These are phyloP conservation scores for Cryptosula pallasiana DNA, from an alignment of 2,888 invertebrate genomes.

Conservation along the genomic window DNA sequence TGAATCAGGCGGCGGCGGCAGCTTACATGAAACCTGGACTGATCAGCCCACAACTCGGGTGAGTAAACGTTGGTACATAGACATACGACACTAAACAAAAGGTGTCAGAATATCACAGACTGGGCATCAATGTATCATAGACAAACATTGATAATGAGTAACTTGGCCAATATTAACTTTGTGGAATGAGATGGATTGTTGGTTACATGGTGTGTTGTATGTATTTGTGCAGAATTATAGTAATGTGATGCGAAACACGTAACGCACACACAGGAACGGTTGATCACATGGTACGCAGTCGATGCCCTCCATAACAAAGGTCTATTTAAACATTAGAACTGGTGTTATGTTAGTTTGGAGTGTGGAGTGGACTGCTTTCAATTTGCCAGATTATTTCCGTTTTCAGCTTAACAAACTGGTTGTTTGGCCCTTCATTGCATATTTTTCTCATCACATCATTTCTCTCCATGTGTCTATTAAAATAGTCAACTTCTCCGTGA, in stretches of 20 bases:
- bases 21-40: background rate
- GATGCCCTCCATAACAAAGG: background rate
- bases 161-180: background rate
- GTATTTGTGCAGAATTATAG: background rate
- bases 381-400: constrained; percentile 23
- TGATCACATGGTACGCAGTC: background rate
- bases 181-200: background rate
- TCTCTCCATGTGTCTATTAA: too few relatives aligned
- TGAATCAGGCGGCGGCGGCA: background rate
- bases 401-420: constrained; percentile 9
- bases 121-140: too few relatives aligned
- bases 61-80: background rate
- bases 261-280: background rate
- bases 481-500: too few relatives aligned
- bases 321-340: constrained; percentile 9
- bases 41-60: background rate
- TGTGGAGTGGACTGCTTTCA: constrained; percentile 21
- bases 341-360: constrained; percentile 22
- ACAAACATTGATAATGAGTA: background rate
- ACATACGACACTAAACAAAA: too few relatives aligned
- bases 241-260: background rate
- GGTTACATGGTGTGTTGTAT: background rate
- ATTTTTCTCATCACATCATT: too few relatives aligned
- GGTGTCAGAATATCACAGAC: too few relatives aligned
- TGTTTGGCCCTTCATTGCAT: too few relatives aligned